A percentile compares a stretch with the other conserved stretches of the same genome.
Evolutionary conservation across 2,113 vertebrate species (phyloP).

Genomic region (Festucalex cinctus): DNA sequence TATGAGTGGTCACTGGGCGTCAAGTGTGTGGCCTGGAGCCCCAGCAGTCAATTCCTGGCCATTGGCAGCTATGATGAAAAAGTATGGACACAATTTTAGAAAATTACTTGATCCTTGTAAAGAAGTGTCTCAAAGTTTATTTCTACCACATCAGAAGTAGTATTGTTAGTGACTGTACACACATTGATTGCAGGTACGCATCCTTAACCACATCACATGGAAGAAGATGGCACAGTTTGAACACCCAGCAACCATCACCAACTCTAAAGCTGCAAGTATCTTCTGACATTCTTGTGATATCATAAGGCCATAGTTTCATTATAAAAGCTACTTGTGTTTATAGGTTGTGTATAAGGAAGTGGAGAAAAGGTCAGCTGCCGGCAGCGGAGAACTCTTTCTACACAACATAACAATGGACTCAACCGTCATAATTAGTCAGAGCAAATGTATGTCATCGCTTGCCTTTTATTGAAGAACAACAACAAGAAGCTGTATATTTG

Average conservation of each 20-base stretch:
- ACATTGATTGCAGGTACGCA: conserved; percentile 77
- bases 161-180: not conserved
- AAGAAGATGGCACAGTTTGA: conserved; percentile 84
- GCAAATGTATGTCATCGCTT: conserved; percentile 81
- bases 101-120: not conserved
- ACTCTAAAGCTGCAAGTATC: conserved; percentile 79
- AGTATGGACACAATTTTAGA: conserved; percentile 57
- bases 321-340: conserved; percentile 17
- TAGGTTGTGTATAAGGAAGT: conserved; percentile 90
- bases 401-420: conserved; percentile 65
- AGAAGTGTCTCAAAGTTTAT: not conserved
- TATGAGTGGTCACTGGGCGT: conserved; percentile 93
- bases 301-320: not conserved
- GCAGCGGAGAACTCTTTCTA: conserved; percentile 72
- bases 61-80: conserved; percentile 96
- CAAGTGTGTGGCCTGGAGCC: conserved; percentile 88
- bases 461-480: not conserved
- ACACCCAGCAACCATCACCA: conserved; percentile 75
- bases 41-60: conserved; percentile 94
- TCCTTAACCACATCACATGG: conserved; percentile 96
- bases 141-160: not conserved
- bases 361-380: conserved; percentile 73
- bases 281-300: not conserved
- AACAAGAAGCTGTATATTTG: not conserved
- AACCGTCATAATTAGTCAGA: conserved; percentile 76